Evolutionary conservation across 2,797 vertebrate species (phyloP), one percentile per base, ranked within the genome.

Genomic region (Gallinago stenura): DNA sequence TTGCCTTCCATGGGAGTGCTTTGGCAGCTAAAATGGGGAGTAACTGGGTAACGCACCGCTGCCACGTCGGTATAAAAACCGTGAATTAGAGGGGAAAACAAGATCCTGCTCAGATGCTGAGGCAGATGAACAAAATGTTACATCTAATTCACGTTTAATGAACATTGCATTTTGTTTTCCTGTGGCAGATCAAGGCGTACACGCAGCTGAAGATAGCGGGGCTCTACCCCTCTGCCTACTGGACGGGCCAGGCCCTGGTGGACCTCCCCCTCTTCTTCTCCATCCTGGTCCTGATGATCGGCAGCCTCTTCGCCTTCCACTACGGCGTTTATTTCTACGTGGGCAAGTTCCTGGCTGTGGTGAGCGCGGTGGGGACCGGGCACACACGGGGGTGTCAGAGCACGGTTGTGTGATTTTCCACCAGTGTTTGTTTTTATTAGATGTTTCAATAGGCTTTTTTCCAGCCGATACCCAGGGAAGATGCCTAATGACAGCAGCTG

Each of bases 181-280:
- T 30, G 30, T 41, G 85, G 53, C 97, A 99, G 99, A 98, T 99
- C 89, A 99, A 98, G 97, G 99, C 99, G 26, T 99, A 99, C 69
- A 99, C 99, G 0, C 99, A 99, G 1, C 98, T 99, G 93, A 98
- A 99, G 46, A 98, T 99, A 91, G 99, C 99, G 0, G 99, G 99
- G 39, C 98, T 99, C 93, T 94, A 99, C 4, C 99, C 99, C 2
- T 99, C 99, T 0, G 99, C 99, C 0, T 99, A 99, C 97, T 99
- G 99, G 99, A 98, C 98, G 5, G 99, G 99, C 37, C 99, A 99
- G 95, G 99, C 99, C 1, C 83, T 98, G 0, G 97, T 99, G 33
- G 99, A 99, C 92, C 97, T 99, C 41, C 99, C 99, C 0, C 98
- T 99, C 57, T 99, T 98, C 95, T 99, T 98, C 80, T 76, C 93